These are phyloP conservation scores for Caenorhabditis angaria DNA, from an alignment of 2,888 invertebrate species.

Conservation along the genomic window DNA sequence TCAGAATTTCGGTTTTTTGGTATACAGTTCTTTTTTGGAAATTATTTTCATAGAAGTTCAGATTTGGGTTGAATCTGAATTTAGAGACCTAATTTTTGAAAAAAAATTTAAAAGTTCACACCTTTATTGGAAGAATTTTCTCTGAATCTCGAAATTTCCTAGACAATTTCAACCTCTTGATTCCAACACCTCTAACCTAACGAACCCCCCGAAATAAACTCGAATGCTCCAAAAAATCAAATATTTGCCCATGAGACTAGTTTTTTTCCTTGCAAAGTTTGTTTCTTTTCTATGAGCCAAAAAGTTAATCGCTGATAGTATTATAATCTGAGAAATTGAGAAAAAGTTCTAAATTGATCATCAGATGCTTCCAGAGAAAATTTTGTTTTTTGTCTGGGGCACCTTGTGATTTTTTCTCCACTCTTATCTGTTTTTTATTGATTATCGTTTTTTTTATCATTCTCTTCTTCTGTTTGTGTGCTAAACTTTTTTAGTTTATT, in stretches of 20 bases:
- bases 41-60: too few species aligned
- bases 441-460: not conserved
- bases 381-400: not conserved
- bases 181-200: too few species aligned
- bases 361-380: not conserved
- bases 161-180: too few species aligned
- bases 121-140: too few species aligned
- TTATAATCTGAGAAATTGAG: too few species aligned
- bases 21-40: too few species aligned
- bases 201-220: not conserved
- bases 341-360: too few species aligned
- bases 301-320: not conserved
- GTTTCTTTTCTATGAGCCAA: not conserved
- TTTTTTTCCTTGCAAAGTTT: not conserved
- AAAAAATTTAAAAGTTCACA: conserved; percentile 44
- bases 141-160: too few species aligned
- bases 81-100: conserved; percentile 57
- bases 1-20: too few species aligned
- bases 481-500: not conserved
- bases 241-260: not conserved
- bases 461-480: not conserved
- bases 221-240: not conserved
- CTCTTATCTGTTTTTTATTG: not conserved
- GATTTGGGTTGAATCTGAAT: too few species aligned
- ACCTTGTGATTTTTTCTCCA: not conserved